Percentiles rank a stretch among this genome's conserved stretches.
Evolutionary conservation across 2,113 vertebrate species (phyloP).

Genomic region (Parotia lawesii): DNA sequence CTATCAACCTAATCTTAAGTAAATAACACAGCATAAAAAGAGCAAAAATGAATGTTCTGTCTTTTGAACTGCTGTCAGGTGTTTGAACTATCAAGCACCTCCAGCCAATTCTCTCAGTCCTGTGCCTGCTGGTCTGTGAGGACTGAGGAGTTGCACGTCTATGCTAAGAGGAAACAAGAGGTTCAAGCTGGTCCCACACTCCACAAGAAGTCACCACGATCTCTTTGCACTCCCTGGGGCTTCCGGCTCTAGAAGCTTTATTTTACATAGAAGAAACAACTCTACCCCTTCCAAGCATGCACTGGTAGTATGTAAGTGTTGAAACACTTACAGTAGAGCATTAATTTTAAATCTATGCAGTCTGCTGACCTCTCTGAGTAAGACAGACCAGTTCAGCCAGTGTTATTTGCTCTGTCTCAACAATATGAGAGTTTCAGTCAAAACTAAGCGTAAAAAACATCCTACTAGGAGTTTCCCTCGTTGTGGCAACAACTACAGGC

Average conservation of each 20-base stretch:
- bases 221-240: background rate
- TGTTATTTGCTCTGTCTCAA: background rate
- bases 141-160: background rate
- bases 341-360: background rate
- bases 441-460: background rate
- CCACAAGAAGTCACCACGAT: background rate
- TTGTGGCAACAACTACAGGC: background rate
- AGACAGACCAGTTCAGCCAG: background rate
- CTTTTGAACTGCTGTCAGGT: background rate
- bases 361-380: background rate
- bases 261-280: background rate
- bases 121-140: background rate
- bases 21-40: background rate
- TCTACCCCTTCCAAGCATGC: background rate
- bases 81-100: background rate
- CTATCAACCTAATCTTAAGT: background rate
- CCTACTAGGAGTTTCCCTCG: background rate
- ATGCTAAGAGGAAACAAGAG: background rate
- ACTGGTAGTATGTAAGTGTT: background rate
- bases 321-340: background rate
- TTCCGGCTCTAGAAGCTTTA: background rate
- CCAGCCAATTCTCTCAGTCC: background rate
- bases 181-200: background rate
- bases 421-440: background rate
- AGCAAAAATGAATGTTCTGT: background rate